Conservation (phyloP, 2,888 invertebrate genomes). For the Diloba caeruleocephala region DNA sequence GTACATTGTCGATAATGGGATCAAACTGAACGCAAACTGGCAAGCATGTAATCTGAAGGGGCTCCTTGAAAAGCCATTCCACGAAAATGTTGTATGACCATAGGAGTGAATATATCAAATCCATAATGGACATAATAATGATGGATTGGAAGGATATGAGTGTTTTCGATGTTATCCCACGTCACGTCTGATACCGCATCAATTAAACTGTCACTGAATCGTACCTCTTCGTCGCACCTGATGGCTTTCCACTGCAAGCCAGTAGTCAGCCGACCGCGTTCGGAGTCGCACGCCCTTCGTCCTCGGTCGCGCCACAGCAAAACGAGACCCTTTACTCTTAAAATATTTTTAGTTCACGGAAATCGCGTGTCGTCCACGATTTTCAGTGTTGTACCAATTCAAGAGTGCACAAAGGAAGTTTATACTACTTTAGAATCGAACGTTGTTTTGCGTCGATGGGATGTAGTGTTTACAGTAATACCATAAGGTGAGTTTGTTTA, state of each 20-base stretch:
- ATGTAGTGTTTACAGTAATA: slow-evolving; percentile 71
- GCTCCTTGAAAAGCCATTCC: slow-evolving; percentile 15
- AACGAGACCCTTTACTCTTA: slow-evolving; percentile 73
- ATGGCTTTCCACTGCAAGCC: slow-evolving; percentile 68
- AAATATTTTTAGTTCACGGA: slow-evolving; percentile 81
- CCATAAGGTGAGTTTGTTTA: slow-evolving; percentile 79
- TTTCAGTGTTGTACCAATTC: slow-evolving; percentile 56
- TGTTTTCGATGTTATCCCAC: slow-evolving; percentile 45
- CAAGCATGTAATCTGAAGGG: slow-evolving; percentile 6
- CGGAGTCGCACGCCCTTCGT: slow-evolving; percentile 78
- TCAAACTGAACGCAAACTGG: slow-evolving; percentile 19
- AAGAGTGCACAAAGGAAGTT: slow-evolving; percentile 69
- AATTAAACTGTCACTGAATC: slow-evolving; percentile 65
- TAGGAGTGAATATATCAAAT: slow-evolving; percentile 18
- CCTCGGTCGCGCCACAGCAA: slow-evolving; percentile 56
- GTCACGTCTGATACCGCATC: slow-evolving; percentile 65
- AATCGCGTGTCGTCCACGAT: slow-evolving; percentile 70
- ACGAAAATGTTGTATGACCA: slow-evolving; percentile 17
- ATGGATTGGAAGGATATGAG: slow-evolving; percentile 48
- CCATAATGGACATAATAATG: slow-evolving; percentile 27
- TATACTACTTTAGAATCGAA: slow-evolving; percentile 60
- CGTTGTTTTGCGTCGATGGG: slow-evolving; percentile 68
- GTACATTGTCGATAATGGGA: slow-evolving; percentile 36
- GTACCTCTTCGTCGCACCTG: slow-evolving; percentile 70
- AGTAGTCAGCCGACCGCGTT: slow-evolving; percentile 75